phyloP scores from a whole-genome alignment of 2,113 vertebrate genomes.

The Madoqua kirkii region DNA sequence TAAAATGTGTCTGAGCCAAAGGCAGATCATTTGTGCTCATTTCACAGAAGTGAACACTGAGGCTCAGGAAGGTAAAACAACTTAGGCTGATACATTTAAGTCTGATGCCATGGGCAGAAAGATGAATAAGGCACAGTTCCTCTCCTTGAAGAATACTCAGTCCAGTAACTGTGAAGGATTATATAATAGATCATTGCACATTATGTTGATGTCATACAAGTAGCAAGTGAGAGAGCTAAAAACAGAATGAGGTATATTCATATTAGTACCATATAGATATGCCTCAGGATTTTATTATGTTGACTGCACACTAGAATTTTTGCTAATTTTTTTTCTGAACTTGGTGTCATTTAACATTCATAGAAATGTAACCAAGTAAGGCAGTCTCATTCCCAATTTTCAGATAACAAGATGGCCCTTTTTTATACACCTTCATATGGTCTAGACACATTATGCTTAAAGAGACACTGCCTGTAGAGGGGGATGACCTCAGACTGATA shows the following conservation, averaged over 20 bases:
- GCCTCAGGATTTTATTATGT: neutral
- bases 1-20: neutral
- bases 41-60: neutral
- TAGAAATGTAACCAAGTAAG: neutral
- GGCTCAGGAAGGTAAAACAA: neutral
- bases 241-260: neutral
- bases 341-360: neutral
- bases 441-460: slow-evolving; percentile 8
- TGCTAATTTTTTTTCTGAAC: neutral
- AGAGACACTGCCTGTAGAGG: neutral
- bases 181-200: slow-evolving; percentile 20
- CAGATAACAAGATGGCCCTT: neutral
- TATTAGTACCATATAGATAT: neutral
- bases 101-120: neutral
- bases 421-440: neutral
- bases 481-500: neutral
- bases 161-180: neutral
- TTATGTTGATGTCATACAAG: neutral
- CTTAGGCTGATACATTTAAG: neutral
- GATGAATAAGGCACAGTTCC: neutral
- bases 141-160: neutral
- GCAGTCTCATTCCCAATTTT: neutral
- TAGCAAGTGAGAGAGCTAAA: slow-evolving; percentile 4
- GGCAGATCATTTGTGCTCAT: neutral
- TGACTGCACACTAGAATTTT: neutral